Evolutionary conservation across 2,888 invertebrate species (phyloP), one percentile per base, ranked within the genome.

Genomic region (Eudemis profundana): DNA sequence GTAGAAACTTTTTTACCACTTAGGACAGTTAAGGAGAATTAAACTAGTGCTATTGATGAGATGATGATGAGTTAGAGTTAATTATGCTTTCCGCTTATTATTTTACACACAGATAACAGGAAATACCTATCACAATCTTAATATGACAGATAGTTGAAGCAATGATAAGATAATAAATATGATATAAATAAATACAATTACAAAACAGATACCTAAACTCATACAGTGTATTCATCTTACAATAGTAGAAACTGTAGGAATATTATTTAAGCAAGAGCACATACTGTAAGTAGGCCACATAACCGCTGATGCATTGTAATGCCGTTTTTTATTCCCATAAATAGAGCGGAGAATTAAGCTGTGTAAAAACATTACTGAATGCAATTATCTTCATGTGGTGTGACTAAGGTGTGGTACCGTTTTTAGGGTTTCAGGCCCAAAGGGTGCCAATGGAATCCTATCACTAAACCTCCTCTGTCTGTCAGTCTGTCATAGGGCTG

Each of bases 251-350:
- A 47, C 40, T 40, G 12, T 44, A 14, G 33, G 42, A 15, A 53
- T 33, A 49, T 42, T 14, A 40, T 50, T 40, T 33, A 14, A 42
- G 27, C 42, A 42, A 42, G 44, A 21, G 36, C 17, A 17, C 40
- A 42, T 49, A 40, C 40, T 15, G 33, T 42, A 63, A 63, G 63
- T 63, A 42, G 63, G 63, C 49, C 56, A 57, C 27, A 54, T 29
- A 56, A 33, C 40, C 29, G 57, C 33, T 49, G 21, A 57, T 49
- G 63, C 63, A 63, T 57, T 42, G 21, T 23, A 15, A 40, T 19
- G 15, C 49, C 1, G 19, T 47, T 63, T 42, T 49, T 53, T 23
- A 33, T 33, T 40, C 56, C n/a, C 21, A 33, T 29, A 29, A 15
- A 54, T 23, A n/a, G 19, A 38, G 46, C 17, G 27, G 46, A n/a